Conservation (phyloP, 2,113 vertebrate species). For the Seriola quinqueradiata region DNA sequence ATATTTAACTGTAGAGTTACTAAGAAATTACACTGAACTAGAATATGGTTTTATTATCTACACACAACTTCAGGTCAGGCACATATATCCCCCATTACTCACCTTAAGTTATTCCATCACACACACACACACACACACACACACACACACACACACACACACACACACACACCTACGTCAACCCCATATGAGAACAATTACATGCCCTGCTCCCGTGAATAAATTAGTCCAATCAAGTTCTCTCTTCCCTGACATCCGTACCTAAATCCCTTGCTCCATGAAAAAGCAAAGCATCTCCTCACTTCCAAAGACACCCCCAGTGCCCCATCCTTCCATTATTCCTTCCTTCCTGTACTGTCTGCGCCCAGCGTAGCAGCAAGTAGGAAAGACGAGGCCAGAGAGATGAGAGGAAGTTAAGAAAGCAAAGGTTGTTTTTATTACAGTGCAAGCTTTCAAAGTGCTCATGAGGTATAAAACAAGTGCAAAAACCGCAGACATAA, state of each 20-base stretch:
- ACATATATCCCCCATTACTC: constrained; percentile 28
- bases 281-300: constrained; percentile 41
- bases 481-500: background rate
- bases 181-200: constrained; percentile 65
- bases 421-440: background rate
- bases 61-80: constrained; percentile 2
- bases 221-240: constrained; percentile 68
- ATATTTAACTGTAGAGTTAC: background rate
- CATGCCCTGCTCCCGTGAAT: constrained; percentile 63
- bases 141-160: constrained; percentile 18
- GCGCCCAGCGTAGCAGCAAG: background rate
- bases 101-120: constrained; percentile 19
- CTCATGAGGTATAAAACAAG: background rate
- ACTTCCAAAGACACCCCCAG: constrained; percentile 19
- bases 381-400: background rate
- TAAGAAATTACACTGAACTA: background rate
- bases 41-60: constrained; percentile 2
- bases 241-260: constrained; percentile 65
- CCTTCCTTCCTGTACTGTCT: constrained; percentile 34
- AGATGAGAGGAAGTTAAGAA: background rate
- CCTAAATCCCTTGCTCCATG: constrained; percentile 54
- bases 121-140: background rate
- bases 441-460: background rate
- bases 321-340: constrained; percentile 36
- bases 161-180: constrained; percentile 31